Conservation (phyloP, 2,888 invertebrate species). For the Cantharis rustica region DNA sequence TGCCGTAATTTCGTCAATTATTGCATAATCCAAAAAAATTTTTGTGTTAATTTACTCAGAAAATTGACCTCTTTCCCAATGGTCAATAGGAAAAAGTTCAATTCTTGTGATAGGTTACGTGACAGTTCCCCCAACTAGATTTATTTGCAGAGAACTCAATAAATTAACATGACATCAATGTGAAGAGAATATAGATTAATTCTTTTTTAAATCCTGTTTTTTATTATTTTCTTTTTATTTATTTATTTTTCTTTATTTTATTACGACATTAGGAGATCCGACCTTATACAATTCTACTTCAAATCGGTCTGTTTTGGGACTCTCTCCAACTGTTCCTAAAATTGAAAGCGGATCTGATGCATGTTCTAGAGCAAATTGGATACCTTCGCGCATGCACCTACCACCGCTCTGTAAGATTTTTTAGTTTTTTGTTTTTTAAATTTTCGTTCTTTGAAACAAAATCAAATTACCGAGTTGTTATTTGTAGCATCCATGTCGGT, state of each 20-base stretch:
- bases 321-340: constrained; percentile 61
- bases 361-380: constrained; percentile 66
- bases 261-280: constrained; percentile 52
- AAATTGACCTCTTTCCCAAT: too few species aligned
- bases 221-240: constrained; percentile 43
- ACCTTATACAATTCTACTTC: constrained; percentile 49
- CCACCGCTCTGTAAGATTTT: constrained; percentile 67
- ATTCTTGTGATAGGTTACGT: too few species aligned
- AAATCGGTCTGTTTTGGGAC: constrained; percentile 53
- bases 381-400: constrained; percentile 69
- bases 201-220: constrained; percentile 11
- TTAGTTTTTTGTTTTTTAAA: constrained; percentile 29
- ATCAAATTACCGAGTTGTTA: constrained; percentile 19
- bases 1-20: too few species aligned
- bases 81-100: too few species aligned
- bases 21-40: too few species aligned
- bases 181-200: too few species aligned
- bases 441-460: neutral
- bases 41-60: too few species aligned
- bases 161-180: too few species aligned
- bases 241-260: constrained; percentile 45
- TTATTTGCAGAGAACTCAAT: too few species aligned
- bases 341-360: constrained; percentile 63
- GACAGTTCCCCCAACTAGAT: too few species aligned
- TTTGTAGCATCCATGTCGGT: constrained; percentile 32